Percentiles rank a stretch among this genome's conserved stretches.
Conservation (phyloP, 2,797 vertebrate genomes). For the Capromys pilorides region DNA sequence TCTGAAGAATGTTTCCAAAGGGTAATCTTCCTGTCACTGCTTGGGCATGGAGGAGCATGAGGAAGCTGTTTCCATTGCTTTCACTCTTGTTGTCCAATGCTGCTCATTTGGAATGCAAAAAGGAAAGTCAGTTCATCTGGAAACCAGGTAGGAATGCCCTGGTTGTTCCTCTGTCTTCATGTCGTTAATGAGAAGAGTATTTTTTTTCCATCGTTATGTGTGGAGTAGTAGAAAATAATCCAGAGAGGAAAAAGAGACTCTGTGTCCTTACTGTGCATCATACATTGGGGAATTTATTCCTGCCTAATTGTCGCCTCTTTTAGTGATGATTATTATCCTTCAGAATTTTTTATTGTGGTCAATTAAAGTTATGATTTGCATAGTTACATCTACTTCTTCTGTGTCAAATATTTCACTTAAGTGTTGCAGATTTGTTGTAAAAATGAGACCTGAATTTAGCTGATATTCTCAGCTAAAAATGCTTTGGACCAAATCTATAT, state of each 20-base stretch:
- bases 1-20: constrained; percentile 95
- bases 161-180: background rate
- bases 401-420: constrained; percentile 30
- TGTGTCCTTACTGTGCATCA: background rate
- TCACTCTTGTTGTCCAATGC: constrained; percentile 88
- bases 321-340: constrained; percentile 21
- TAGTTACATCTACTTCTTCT: constrained; percentile 37
- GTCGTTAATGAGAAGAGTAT: constrained; percentile 24
- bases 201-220: constrained; percentile 16
- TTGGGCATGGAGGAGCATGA: constrained; percentile 88
- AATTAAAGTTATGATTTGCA: constrained; percentile 53
- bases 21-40: constrained; percentile 88
- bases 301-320: constrained; percentile 10
- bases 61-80: constrained; percentile 85
- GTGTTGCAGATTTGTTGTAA: background rate
- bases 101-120: constrained; percentile 89
- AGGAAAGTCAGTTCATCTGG: constrained; percentile 93
- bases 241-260: background rate
- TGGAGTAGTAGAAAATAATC: constrained; percentile 10
- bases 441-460: constrained; percentile 54
- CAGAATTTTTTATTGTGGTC: constrained; percentile 62
- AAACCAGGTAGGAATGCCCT: constrained; percentile 92
- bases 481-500: background rate
- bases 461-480: background rate
- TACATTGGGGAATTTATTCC: constrained; percentile 45